Evolutionary conservation across 2,113 vertebrate genomes (phyloP), one percentile per base, ranked within the genome.

Genomic region (Ciconia maguari): DNA sequence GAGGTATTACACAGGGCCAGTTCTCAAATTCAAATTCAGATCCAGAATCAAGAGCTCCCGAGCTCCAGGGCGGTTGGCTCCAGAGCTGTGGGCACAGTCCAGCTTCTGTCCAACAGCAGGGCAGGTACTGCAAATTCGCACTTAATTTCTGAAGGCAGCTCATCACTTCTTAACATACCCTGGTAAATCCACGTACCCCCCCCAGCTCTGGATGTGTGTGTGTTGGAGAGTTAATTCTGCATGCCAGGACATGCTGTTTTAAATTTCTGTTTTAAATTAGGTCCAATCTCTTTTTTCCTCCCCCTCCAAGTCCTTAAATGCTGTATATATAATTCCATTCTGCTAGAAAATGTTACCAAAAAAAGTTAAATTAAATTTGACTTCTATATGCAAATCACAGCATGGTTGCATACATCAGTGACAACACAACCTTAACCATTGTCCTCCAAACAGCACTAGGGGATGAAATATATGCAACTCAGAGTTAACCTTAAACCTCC

Each of bases 371-470:
- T 69, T 32, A 75, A 85, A 68, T 72, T 36, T 82, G 65, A 61
- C 60, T 94, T 58, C 49, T 24, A 1, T 25, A 88, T 93, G 89
- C 82, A 95, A 93, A 93, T 91, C 32, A 26, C 34, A 75, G 32
- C 54, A 18, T 7, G 2, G 58, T 11, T 62, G 38, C 86, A 78
- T 62, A 58, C 57, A 91, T 81, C 86, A 95, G 60, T 41, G 68
- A 81, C 72, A 58, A 18, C 51, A 51, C 3, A 60, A 90, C 91
- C 93, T 94, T 91, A 66, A 74, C 81, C 82, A 34, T 25, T 57
- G 66, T 80, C 93, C 95, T 97, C 71, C 58, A 80, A 61, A 61
- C 10, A 16, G 36, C n/a, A 4, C 55, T 16, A 41, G 74, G 84
- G 57, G 30, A 46, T 83, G 75, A 72, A 80, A 93, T 76, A 85